Evolutionary conservation across 1,140 invertebrate species (phyloP), one percentile per base, ranked within the genome.

Genomic region (Daktulosphaira vitifoliae): DNA sequence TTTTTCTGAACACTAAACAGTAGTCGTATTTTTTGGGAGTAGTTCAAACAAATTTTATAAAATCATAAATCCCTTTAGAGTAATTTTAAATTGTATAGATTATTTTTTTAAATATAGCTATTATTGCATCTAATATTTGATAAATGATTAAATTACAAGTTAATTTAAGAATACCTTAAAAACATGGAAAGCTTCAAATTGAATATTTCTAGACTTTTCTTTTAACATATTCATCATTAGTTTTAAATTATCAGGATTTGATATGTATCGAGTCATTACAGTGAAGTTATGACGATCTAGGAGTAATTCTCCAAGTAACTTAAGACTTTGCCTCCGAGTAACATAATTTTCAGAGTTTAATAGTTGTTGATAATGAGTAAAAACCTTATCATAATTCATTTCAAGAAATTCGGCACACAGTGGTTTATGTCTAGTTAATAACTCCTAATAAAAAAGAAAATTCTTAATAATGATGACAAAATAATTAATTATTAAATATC

Each of bases 141-240:
- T n/a, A n/a, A n/a, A n/a, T n/a, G n/a, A n/a, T n/a, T n/a, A n/a
- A n/a, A n/a, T n/a, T 33, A 33, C 29, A 33, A 33, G 11, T 33
- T 33, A 37, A 6, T 20, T 29, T 33, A 7, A 1, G 25, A 13
- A 29, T 81, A 96, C 96, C 87, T 99, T 99, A 81, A 99, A 99
- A 72, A 99, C 97, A 78, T 99, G 97, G 82, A 99, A 99, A 77
- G 96, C 97, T 82, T 99, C 97, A 81, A 99, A 99, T 78, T 99
- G 96, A 73, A 99, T 99, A 80, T 99, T 99, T 71, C 93, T 84
- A 71, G 94, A 97, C 76, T 97, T 96, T 76, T 99, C 96, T 80
- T 96, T 95, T 69, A 99, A 81, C 95, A 99, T 97, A 76, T 97
- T 99, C 97, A 99, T 99, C 96, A 99, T 99, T 66, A 99, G 81